Percentiles rank a stretch among this genome's conserved stretches.
phyloP scores from a whole-genome alignment of 1,140 invertebrate species.

The Mizuhopecten yessoensis region DNA sequence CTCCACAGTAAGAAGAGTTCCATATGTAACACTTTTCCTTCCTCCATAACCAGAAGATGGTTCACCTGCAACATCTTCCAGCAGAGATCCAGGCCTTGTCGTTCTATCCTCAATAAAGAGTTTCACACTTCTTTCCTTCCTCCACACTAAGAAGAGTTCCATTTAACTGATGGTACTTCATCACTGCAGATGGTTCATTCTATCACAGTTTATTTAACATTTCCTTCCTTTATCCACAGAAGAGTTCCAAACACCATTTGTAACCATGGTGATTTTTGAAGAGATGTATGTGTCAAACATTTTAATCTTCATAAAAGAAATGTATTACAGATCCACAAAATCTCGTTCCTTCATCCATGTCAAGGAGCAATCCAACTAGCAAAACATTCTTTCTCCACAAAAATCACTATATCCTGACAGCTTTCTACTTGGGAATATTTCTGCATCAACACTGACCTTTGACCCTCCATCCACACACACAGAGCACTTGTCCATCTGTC shows the following conservation, averaged over 20 bases:
- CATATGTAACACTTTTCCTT: neutral
- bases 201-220: constrained; percentile 2
- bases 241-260: neutral
- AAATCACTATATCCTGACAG: neutral
- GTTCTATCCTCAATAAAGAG: neutral
- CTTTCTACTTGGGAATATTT: neutral
- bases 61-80: neutral
- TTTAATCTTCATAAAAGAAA: neutral
- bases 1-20: neutral
- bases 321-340: neutral
- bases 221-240: neutral
- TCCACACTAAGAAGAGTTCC: neutral
- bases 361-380: neutral
- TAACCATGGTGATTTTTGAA: neutral
- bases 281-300: neutral
- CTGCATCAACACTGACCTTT: neutral
- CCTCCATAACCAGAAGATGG: neutral
- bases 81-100: neutral
- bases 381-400: neutral
- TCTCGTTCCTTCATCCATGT: neutral
- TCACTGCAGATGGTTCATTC: neutral
- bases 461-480: neutral
- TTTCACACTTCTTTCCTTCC: neutral
- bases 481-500: neutral
- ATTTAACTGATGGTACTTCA: neutral